phyloP scores from a whole-genome alignment of 2,113 vertebrate genomes.

The Polyodon spathula region DNA sequence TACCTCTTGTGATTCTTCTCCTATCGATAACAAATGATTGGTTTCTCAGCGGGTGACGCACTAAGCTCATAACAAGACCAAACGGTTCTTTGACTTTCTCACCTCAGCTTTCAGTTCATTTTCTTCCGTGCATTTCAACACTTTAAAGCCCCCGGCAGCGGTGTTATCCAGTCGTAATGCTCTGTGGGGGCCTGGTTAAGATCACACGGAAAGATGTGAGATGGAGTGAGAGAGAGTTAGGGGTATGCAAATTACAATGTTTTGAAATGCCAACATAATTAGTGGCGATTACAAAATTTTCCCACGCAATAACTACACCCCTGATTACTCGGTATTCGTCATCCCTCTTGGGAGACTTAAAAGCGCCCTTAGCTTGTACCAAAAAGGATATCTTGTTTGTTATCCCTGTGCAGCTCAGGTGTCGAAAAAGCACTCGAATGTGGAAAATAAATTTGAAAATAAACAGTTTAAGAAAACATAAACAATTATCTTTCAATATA shows the following conservation, averaged over 20 bases:
- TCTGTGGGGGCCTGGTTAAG: constrained; percentile 39
- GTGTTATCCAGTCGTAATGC: constrained; percentile 31
- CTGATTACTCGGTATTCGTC: no score
- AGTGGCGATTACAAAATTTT: constrained; percentile 27
- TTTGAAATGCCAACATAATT: constrained; percentile 27
- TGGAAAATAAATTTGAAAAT: no score
- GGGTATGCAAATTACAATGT: neutral
- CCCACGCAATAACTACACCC: constrained; percentile 9
- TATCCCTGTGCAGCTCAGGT: no score
- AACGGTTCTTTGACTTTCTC: constrained; percentile 26
- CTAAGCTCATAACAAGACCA: constrained; percentile 22
- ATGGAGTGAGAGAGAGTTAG: constrained; percentile 16
- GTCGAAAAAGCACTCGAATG: no score
- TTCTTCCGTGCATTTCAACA: constrained; percentile 14
- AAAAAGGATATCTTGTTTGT: no score
- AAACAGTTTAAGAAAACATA: no score
- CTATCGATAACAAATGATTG: constrained; percentile 32
- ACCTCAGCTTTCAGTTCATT: constrained; percentile 17
- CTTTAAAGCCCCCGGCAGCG: constrained; percentile 21
- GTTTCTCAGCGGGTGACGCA: constrained; percentile 19
- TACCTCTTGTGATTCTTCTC: constrained; percentile 27
- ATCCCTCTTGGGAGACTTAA: no score
- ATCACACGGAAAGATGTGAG: constrained; percentile 38
- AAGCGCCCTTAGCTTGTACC: no score
- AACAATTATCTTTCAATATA: no score